These are phyloP conservation scores for Melanchra persicariae DNA, from an alignment of 2,888 invertebrate species.

Conservation along the genomic window DNA sequence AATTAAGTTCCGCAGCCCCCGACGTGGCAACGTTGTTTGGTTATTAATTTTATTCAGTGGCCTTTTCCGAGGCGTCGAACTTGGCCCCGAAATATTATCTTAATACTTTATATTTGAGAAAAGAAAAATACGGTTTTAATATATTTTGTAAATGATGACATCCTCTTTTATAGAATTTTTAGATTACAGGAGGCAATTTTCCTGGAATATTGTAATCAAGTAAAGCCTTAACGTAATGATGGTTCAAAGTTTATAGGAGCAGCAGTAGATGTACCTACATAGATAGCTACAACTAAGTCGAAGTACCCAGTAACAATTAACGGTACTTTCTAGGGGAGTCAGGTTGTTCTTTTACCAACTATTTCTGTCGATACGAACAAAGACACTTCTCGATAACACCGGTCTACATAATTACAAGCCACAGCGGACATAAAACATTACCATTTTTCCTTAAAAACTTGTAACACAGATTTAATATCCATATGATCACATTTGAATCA, in stretches of 20 bases:
- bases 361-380: not conserved
- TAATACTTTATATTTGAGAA: conserved; percentile 56
- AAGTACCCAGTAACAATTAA: not conserved
- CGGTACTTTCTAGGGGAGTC: not conserved
- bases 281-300: not conserved
- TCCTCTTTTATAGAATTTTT: conserved; percentile 22
- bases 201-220: conserved; percentile 4
- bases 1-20: conserved; percentile 71
- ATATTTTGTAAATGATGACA: conserved; percentile 54
- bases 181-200: not conserved
- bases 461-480: conserved; percentile 11
- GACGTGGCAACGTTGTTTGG: conserved; percentile 70
- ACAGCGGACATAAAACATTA: not conserved
- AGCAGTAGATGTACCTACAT: not conserved
- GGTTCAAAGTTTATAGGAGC: not conserved
- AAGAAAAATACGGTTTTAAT: conserved; percentile 59
- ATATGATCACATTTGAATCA: conserved; percentile 20
- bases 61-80: conserved; percentile 61
- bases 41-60: conserved; percentile 75
- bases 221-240: conserved; percentile 1
- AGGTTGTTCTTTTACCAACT: not conserved
- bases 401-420: not conserved
- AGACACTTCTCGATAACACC: too few relatives aligned
- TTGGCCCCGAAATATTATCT: conserved; percentile 60
- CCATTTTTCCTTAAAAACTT: too few relatives aligned